A percentile compares a stretch with the other conserved stretches of the same genome.
phyloP scores from a whole-genome alignment of 2,113 vertebrate species.

The Leptosomus discolor region DNA sequence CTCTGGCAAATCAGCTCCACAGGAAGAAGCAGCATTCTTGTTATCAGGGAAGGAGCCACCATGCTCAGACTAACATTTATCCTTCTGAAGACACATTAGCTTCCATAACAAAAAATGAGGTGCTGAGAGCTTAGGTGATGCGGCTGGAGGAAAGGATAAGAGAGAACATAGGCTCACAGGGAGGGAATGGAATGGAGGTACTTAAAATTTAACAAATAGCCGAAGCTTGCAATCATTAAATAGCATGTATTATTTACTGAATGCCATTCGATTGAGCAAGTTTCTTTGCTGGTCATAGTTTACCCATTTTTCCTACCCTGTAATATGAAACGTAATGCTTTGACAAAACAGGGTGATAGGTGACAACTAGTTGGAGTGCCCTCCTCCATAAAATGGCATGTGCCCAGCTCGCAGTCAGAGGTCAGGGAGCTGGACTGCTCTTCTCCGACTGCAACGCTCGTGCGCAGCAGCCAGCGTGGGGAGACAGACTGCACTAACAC shows the following conservation, averaged over 20 bases:
- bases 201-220: neutral
- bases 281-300: neutral
- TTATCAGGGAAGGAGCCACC: neutral
- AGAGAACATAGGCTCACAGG: neutral
- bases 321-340: neutral
- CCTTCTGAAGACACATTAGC: neutral
- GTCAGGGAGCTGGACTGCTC: neutral
- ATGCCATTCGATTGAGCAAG: neutral
- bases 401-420: neutral
- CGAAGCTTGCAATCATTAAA: neutral
- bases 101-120: neutral
- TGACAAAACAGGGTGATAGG: neutral
- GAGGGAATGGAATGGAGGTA: neutral
- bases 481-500: neutral
- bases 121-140: neutral
- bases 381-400: accelerated
- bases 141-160: neutral
- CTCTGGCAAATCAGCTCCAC: neutral
- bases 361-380: neutral
- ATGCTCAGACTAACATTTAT: neutral
- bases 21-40: neutral
- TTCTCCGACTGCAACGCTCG: neutral
- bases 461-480: neutral
- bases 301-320: neutral
- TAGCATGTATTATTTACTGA: neutral